These are phyloP conservation scores for Serinus canaria DNA, from an alignment of 2,113 vertebrate genomes.

Conservation along the genomic window DNA sequence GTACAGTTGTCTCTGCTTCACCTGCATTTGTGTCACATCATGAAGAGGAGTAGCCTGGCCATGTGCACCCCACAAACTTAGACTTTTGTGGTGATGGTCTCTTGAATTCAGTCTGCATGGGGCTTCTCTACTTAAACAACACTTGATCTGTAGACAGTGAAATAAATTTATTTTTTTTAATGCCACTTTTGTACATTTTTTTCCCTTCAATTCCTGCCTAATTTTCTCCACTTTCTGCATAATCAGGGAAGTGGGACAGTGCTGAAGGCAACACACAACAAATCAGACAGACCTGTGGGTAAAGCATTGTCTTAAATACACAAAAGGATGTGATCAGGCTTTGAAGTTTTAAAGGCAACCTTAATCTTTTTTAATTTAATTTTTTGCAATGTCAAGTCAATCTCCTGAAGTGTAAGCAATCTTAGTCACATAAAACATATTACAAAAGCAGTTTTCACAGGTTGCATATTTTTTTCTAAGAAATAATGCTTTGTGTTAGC, in stretches of 20 bases:
- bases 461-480: neutral
- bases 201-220: neutral
- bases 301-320: neutral
- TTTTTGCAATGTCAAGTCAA: neutral
- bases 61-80: fast-evolving
- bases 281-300: neutral
- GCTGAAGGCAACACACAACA: neutral
- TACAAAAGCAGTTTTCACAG: neutral
- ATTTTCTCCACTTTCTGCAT: neutral
- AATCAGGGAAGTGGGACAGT: neutral
- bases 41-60: neutral
- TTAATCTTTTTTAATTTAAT: neutral
- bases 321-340: neutral
- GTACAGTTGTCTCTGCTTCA: neutral
- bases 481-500: neutral
- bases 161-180: neutral
- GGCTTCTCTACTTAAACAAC: neutral
- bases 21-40: neutral
- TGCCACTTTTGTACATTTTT: neutral
- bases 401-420: neutral
- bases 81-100: neutral
- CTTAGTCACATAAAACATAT: neutral
- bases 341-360: neutral
- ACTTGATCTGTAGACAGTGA: neutral
- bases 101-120: neutral